Conservation (phyloP, 2,797 vertebrate genomes). For the Myotis pilosus region DNA sequence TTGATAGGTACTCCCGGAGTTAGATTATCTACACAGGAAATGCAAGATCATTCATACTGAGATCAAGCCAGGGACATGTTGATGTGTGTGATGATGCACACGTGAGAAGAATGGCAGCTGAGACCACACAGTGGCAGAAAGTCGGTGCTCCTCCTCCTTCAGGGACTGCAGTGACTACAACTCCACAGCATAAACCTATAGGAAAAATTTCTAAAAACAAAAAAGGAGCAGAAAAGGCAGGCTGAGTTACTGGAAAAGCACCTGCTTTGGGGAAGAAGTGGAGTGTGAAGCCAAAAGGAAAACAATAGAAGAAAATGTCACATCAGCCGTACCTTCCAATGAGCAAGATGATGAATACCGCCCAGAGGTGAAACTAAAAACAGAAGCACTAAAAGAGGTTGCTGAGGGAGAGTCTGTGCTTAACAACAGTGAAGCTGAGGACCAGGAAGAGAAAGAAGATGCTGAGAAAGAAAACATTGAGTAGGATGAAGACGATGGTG, state of each 20-base stretch:
- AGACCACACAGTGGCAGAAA: too few relatives aligned
- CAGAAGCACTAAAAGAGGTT: conserved; percentile 82
- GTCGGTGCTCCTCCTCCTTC: too few relatives aligned
- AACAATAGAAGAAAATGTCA: conserved; percentile 86
- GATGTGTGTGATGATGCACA: too few relatives aligned
- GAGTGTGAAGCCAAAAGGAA: conserved; percentile 94
- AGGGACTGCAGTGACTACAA: too few relatives aligned
- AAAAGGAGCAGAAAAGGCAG: conserved; percentile 98
- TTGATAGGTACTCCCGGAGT: rapidly evolving
- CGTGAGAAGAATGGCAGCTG: too few relatives aligned
- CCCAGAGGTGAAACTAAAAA: conserved; percentile 85
- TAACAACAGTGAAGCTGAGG: conserved; percentile 86
- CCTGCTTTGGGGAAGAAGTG: conserved; percentile 92
- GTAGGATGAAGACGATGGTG: conserved; percentile 85
- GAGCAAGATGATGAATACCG: conserved; percentile 84
- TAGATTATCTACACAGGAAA: too few relatives aligned
- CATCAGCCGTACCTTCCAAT: conserved; percentile 80
- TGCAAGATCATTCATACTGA: too few relatives aligned
- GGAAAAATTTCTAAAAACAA: conserved; percentile 94
- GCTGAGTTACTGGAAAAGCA: conserved; percentile 95
- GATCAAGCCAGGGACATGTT: too few relatives aligned
- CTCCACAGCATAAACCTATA: conserved; percentile 43
- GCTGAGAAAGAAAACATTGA: conserved; percentile 86
- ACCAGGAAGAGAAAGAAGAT: conserved; percentile 88
- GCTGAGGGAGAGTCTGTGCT: conserved; percentile 83